Percentiles rank a stretch among this genome's conserved stretches.
These are phyloP conservation scores for Poecilus cupreus DNA, from an alignment of 2,888 invertebrate genomes.

Conservation along the genomic window DNA sequence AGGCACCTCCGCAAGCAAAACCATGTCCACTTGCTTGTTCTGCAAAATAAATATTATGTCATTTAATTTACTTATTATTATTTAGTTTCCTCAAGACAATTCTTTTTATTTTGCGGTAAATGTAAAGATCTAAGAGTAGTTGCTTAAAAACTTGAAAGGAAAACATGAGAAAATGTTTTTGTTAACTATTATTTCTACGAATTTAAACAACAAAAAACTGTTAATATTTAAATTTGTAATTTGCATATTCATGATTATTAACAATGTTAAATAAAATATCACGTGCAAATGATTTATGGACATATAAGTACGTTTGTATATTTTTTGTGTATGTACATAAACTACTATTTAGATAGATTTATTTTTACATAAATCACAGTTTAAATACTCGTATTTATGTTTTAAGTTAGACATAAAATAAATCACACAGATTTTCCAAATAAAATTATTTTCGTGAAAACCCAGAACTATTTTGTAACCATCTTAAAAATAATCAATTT, in stretches of 20 bases:
- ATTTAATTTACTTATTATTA: too few species aligned
- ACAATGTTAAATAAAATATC: not conserved
- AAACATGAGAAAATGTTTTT: too few species aligned
- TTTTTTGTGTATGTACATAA: not conserved
- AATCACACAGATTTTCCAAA: not conserved
- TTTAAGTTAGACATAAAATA: too few species aligned
- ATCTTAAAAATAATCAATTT: too few species aligned
- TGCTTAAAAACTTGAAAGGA: too few species aligned
- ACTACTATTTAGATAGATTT: not conserved
- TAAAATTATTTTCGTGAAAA: not conserved
- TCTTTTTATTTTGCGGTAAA: too few species aligned
- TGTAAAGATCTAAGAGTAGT: too few species aligned
- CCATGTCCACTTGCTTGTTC: slow-evolving; percentile 60
- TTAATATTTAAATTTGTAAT: not conserved
- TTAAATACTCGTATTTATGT: too few species aligned
- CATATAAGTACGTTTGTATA: not conserved
- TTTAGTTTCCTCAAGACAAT: too few species aligned
- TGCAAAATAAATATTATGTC: not conserved
- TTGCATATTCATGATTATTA: not conserved
- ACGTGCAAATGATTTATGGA: not conserved
- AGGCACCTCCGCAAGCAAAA: slow-evolving; percentile 69
- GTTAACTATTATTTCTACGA: not conserved
- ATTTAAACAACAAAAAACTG: too few species aligned
- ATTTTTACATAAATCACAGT: too few species aligned
- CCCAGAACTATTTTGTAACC: not conserved